Percentiles rank a stretch among this genome's conserved stretches.
Evolutionary conservation across 1,140 invertebrate species (phyloP).

Genomic region (Plodia interpunctella): DNA sequence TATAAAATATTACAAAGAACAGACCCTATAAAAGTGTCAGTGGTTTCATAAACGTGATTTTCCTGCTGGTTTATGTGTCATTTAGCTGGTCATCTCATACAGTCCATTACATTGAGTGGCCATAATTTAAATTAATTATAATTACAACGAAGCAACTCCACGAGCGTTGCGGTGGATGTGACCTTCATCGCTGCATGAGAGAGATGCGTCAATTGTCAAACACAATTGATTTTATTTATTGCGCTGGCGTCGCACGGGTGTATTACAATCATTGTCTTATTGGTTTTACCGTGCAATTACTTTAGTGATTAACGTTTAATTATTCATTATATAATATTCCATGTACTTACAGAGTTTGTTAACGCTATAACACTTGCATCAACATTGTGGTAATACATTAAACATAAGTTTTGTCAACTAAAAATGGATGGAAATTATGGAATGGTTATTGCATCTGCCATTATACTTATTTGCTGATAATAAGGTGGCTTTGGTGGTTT

Average conservation of each 20-base stretch:
- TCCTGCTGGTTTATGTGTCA: constrained; percentile 11
- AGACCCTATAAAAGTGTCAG: too few relatives aligned
- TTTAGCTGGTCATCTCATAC: constrained; percentile 9
- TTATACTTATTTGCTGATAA: neutral
- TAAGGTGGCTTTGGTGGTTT: neutral
- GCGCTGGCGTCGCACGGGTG: too few relatives aligned
- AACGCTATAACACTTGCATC: neutral
- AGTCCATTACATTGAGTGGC: constrained; percentile 4
- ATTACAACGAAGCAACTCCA: neutral
- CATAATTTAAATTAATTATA: constrained; percentile 13
- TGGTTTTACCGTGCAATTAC: too few relatives aligned
- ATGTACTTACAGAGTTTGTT: neutral
- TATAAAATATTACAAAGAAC: too few relatives aligned
- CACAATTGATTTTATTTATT: too few relatives aligned
- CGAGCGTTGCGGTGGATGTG: too few relatives aligned
- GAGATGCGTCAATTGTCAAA: too few relatives aligned
- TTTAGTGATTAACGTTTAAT: too few relatives aligned
- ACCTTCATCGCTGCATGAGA: too few relatives aligned
- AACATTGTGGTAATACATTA: neutral
- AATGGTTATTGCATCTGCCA: neutral
- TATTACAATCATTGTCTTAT: too few relatives aligned
- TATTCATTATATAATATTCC: too few relatives aligned
- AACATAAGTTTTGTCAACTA: neutral
- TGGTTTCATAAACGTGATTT: constrained; percentile 1
- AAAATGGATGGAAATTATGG: neutral